Conservation (phyloP, 2,797 vertebrate genomes). For the Bothrops alternatus region DNA sequence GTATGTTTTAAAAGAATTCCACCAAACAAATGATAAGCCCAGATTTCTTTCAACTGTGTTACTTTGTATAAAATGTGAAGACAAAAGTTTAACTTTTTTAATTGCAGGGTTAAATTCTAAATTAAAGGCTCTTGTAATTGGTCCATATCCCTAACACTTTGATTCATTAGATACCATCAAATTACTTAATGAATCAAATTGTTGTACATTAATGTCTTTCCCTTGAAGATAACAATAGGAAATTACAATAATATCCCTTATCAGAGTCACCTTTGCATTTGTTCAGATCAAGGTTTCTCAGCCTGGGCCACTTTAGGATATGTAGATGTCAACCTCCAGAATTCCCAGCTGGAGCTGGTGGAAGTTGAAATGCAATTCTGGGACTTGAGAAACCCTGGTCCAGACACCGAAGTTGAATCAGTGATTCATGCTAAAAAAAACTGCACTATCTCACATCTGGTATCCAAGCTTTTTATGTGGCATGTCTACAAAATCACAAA, state of each 20-base stretch:
- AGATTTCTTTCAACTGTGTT: neutral
- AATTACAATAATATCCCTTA: neutral
- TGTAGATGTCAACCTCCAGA: neutral
- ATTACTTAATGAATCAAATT: neutral
- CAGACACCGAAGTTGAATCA: neutral
- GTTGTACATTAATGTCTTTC: neutral
- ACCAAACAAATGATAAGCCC: neutral
- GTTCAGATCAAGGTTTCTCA: neutral
- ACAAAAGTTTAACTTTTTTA: neutral
- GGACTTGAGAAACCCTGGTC: neutral
- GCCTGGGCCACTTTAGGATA: neutral
- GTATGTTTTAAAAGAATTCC: neutral
- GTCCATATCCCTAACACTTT: neutral
- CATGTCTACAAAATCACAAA: neutral
- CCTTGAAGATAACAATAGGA: neutral
- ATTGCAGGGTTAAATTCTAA: neutral
- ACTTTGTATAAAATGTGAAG: neutral
- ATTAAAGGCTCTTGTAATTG: neutral
- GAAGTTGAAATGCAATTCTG: neutral
- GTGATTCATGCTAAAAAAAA: neutral
- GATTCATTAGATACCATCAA: neutral
- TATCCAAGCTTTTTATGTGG: neutral
- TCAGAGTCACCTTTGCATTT: neutral
- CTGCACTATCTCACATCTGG: neutral
- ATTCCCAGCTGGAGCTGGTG: neutral